phyloP scores from a whole-genome alignment of 2,113 vertebrate genomes.

The Thunnus thynnus region DNA sequence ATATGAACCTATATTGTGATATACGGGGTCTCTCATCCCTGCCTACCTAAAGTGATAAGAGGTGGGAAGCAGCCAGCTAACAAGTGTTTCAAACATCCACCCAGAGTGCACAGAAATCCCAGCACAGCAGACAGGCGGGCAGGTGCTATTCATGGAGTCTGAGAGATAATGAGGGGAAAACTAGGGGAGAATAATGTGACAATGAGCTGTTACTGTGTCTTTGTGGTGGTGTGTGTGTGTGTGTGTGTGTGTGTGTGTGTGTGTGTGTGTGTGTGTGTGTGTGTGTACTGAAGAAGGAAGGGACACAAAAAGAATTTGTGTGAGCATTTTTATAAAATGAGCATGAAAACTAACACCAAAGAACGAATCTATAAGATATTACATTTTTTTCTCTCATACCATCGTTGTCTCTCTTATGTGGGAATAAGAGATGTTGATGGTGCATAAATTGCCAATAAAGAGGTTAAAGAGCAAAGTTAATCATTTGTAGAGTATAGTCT shows the following conservation, averaged over 20 bases:
- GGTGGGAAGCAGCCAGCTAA: conserved; percentile 63
- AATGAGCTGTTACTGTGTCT: conserved; percentile 45
- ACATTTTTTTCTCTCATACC: not conserved
- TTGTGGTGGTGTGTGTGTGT: conserved; percentile 3
- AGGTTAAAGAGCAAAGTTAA: conserved; percentile 17
- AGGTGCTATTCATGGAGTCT: conserved; percentile 74
- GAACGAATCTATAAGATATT: conserved; percentile 20
- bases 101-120: conserved; percentile 59
- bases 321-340: conserved; percentile 26
- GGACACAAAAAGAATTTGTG: conserved; percentile 1
- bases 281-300: not conserved
- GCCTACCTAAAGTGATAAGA: conserved; percentile 52
- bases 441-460: conserved; percentile 23
- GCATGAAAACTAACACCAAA: conserved; percentile 7
- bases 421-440: conserved; percentile 7
- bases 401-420: not conserved
- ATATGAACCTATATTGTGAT: conserved; percentile 14
- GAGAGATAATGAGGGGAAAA: conserved; percentile 72
- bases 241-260: not conserved
- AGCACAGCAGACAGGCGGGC: conserved; percentile 48
- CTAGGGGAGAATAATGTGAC: conserved; percentile 43
- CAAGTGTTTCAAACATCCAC: conserved; percentile 68
- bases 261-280: conserved; percentile 8
- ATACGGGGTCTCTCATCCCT: conserved; percentile 14
- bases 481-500: not conserved